Evolutionary conservation across 2,113 vertebrate genomes (phyloP).

Genomic region (Malurus cyaneus): DNA sequence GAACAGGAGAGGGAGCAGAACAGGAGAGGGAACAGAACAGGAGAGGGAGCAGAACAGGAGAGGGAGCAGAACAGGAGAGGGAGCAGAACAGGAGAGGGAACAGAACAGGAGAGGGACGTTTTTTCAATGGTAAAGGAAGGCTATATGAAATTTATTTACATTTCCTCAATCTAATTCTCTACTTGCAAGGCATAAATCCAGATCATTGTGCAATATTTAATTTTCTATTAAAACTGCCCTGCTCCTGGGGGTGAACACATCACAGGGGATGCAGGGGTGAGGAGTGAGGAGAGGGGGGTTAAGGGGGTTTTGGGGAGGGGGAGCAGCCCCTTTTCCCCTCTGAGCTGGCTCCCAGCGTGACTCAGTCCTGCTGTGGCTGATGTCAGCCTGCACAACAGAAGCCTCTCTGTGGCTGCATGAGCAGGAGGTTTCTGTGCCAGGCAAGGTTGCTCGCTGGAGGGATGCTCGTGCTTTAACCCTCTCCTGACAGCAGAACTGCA

Average conservation of each 20-base stretch:
- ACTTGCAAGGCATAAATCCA: not conserved
- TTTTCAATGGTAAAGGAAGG: not conserved
- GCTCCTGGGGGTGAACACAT: accelerated
- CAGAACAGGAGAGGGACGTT: not conserved
- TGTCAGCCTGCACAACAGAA: constrained; percentile 14
- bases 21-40: too few relatives aligned
- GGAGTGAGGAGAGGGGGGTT: accelerated
- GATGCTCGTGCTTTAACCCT: not conserved
- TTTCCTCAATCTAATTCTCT: not conserved
- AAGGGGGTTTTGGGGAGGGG: not conserved
- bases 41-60: too few relatives aligned
- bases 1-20: too few relatives aligned
- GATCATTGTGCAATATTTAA: not conserved
- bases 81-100: too few relatives aligned
- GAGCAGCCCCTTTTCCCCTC: not conserved
- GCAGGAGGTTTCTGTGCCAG: constrained; percentile 4
- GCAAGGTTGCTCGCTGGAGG: not conserved
- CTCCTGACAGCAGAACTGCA: not conserved
- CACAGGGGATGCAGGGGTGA: accelerated
- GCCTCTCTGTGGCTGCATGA: not conserved
- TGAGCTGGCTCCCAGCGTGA: not conserved
- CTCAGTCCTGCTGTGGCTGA: not conserved
- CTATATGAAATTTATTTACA: not conserved
- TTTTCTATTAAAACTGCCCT: not conserved
- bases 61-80: too few relatives aligned